Evolutionary conservation across 1,140 invertebrate species (phyloP).

Genomic region (Dolichoris vasculosae): DNA sequence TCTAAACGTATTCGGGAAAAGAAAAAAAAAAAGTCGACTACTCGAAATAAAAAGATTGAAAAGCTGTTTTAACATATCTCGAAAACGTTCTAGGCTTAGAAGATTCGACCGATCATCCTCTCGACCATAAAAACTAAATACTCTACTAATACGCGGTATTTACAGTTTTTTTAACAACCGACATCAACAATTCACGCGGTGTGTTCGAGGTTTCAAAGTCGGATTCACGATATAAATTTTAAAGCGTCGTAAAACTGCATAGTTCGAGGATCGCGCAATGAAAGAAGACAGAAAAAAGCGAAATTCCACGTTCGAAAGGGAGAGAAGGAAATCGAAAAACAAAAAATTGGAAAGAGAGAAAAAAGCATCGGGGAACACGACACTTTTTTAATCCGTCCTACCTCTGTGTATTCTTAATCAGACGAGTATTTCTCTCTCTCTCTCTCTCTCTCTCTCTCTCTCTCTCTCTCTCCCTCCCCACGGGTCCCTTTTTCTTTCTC

Average conservation of each 20-base stretch:
- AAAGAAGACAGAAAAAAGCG: constrained; percentile 7
- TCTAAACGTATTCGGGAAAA: constrained; percentile 1
- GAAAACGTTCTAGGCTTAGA: background rate
- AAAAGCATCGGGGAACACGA: constrained; percentile 32
- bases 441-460: constrained; percentile 18
- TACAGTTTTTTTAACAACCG: constrained; percentile 38
- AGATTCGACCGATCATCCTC: constrained; percentile 2
- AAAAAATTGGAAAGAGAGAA: constrained; percentile 14
- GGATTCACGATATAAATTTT: constrained; percentile 35
- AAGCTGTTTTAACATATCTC: background rate
- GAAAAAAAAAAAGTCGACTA: background rate
- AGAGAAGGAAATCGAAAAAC: background rate
- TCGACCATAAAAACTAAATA: constrained; percentile 30
- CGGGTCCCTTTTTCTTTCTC: background rate
- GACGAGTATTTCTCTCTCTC: constrained; percentile 43
- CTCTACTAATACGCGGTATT: constrained; percentile 42
- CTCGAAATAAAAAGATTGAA: constrained; percentile 10
- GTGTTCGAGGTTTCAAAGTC: constrained; percentile 1
- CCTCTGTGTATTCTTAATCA: constrained; percentile 52
- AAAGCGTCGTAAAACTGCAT: constrained; percentile 39
- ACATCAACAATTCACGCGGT: constrained; percentile 30
- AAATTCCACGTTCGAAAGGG: background rate
- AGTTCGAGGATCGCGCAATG: constrained; percentile 12
- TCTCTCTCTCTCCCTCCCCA: background rate
- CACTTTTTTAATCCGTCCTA: constrained; percentile 42